Evolutionary conservation across 2,113 vertebrate genomes (phyloP).

Genomic region (Sander vitreus): DNA sequence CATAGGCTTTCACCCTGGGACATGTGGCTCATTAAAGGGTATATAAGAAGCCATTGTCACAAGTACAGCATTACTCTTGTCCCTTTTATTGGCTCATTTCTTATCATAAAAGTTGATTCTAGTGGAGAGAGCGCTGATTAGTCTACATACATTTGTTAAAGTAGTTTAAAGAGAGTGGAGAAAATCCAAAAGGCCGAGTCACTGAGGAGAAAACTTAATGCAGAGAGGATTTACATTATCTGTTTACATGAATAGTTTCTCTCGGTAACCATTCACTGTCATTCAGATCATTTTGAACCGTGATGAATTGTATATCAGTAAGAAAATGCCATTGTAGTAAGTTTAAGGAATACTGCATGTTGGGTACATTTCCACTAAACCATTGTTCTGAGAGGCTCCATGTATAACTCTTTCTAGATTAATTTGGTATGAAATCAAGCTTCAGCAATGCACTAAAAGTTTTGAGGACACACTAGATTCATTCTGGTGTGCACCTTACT

Average conservation of each 20-base stretch:
- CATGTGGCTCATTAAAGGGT: slow-evolving; percentile 15
- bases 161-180: slow-evolving; percentile 8
- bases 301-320: not conserved
- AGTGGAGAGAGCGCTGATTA: not conserved
- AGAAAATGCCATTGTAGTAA: no score
- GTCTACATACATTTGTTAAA: not conserved
- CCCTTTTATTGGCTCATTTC: not conserved
- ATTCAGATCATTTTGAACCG: no score
- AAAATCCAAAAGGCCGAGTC: not conserved
- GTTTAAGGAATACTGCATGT: not conserved
- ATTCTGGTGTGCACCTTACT: not conserved
- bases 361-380: not conserved
- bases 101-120: not conserved
- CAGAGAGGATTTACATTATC: not conserved
- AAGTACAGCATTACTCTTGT: not conserved
- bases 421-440: not conserved
- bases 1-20: not conserved
- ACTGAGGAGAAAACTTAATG: not conserved
- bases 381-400: not conserved
- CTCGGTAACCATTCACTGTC: not conserved
- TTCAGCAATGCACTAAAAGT: not conserved
- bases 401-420: no score
- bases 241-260: not conserved
- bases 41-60: not conserved
- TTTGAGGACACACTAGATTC: no score